These are phyloP conservation scores for Gibbula magus DNA, from an alignment of 2,888 invertebrate species.

Conservation along the genomic window DNA sequence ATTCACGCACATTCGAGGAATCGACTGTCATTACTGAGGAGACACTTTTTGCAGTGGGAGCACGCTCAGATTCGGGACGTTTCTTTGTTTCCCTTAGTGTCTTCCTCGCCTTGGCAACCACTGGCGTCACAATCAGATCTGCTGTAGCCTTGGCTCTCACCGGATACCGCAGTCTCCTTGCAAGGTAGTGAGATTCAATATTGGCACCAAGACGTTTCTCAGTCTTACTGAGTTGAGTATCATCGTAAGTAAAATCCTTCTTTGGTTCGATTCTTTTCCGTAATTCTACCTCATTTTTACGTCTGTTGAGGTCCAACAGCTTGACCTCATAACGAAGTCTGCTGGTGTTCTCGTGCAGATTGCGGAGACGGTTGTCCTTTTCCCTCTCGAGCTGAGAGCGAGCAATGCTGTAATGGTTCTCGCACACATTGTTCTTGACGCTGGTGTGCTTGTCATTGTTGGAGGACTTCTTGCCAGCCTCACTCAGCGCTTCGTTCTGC, in stretches of 20 bases:
- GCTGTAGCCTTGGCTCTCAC: slow-evolving; percentile 52
- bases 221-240: slow-evolving; percentile 55
- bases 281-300: slow-evolving; percentile 60
- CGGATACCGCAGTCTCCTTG: slow-evolving; percentile 57
- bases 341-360: slow-evolving; percentile 58
- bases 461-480: slow-evolving; percentile 53
- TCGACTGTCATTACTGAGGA: slow-evolving; percentile 1
- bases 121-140: slow-evolving; percentile 57
- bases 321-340: slow-evolving; percentile 66
- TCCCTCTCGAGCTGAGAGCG: slow-evolving; percentile 56
- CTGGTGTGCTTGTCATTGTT: slow-evolving; percentile 65
- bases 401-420: slow-evolving; percentile 56
- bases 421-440: slow-evolving; percentile 69
- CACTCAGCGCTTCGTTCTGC: slow-evolving; percentile 56
- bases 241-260: slow-evolving; percentile 65
- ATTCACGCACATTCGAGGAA: slow-evolving; percentile 22
- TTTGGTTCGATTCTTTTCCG: slow-evolving; percentile 61
- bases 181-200: slow-evolving; percentile 59
- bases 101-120: slow-evolving; percentile 58
- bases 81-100: slow-evolving; percentile 49
- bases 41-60: slow-evolving; percentile 29
- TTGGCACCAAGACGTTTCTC: slow-evolving; percentile 59
- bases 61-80: slow-evolving; percentile 22
- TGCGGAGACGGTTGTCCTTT: slow-evolving; percentile 49
- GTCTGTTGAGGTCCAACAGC: slow-evolving; percentile 63